A percentile compares a stretch with the other conserved stretches of the same genome.
Conservation (phyloP, 2,113 vertebrate genomes). For the Anarhynchus alexandrinus region DNA sequence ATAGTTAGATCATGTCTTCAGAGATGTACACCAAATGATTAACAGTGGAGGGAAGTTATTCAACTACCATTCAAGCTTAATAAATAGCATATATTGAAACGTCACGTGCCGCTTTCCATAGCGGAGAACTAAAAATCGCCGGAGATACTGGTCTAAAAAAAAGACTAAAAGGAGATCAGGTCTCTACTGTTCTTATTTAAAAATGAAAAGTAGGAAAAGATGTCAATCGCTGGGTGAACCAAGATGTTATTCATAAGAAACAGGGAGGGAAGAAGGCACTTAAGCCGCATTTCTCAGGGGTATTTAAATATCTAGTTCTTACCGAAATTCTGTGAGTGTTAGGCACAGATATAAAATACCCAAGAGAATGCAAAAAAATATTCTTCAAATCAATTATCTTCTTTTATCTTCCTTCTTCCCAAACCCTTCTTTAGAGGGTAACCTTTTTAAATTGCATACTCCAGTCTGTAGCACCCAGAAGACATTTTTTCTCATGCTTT, state of each 20-base stretch:
- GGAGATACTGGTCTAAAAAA: background rate
- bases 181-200: background rate
- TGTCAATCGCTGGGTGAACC: background rate
- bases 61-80: background rate
- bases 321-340: background rate
- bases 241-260: background rate
- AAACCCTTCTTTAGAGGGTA: background rate
- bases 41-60: background rate
- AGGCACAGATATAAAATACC: background rate
- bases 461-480: background rate
- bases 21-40: background rate
- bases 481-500: background rate
- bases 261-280: background rate
- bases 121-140: background rate
- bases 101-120: background rate
- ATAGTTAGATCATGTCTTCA: background rate
- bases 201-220: background rate
- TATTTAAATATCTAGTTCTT: background rate
- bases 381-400: background rate
- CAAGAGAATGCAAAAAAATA: background rate
- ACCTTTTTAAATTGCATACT: background rate
- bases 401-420: background rate
- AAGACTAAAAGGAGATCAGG: background rate
- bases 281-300: background rate
- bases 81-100: background rate